Evolutionary conservation across 2,888 invertebrate species (phyloP).

Genomic region (Lasius fuliginosus): DNA sequence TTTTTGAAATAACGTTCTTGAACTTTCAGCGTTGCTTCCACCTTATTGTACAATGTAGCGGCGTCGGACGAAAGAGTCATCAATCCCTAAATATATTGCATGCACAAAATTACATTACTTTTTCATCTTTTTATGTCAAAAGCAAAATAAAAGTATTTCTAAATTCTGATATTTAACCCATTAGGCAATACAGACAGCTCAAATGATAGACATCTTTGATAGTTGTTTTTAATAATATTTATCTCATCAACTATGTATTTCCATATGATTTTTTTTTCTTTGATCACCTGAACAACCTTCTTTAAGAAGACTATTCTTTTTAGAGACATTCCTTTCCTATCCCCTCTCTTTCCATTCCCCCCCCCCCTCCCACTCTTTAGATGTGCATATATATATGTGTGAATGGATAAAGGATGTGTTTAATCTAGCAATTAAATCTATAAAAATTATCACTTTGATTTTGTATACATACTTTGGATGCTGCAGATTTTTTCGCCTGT

Average conservation of each 20-base stretch:
- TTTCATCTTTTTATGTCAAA: not conserved
- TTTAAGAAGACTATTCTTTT: too few relatives aligned
- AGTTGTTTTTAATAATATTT: too few relatives aligned
- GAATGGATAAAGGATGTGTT: not conserved
- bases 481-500: slow-evolving; percentile 89
- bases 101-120: not conserved
- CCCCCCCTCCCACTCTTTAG: too few relatives aligned
- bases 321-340: too few relatives aligned
- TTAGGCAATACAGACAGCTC: not conserved
- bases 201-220: not conserved
- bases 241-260: too few relatives aligned
- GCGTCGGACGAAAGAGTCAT: slow-evolving; percentile 86
- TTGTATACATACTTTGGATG: slow-evolving; percentile 85
- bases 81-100: slow-evolving; percentile 80
- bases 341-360: too few relatives aligned
- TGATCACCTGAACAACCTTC: too few relatives aligned
- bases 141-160: not conserved
- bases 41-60: slow-evolving; percentile 86
- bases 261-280: too few relatives aligned
- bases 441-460: not conserved
- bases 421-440: not conserved
- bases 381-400: too few relatives aligned
- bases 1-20: slow-evolving; percentile 88
- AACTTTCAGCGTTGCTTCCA: slow-evolving; percentile 87
- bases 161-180: not conserved